Evolutionary conservation across 2,888 invertebrate genomes (phyloP).

Genomic region (Synanthedon vespiformis): DNA sequence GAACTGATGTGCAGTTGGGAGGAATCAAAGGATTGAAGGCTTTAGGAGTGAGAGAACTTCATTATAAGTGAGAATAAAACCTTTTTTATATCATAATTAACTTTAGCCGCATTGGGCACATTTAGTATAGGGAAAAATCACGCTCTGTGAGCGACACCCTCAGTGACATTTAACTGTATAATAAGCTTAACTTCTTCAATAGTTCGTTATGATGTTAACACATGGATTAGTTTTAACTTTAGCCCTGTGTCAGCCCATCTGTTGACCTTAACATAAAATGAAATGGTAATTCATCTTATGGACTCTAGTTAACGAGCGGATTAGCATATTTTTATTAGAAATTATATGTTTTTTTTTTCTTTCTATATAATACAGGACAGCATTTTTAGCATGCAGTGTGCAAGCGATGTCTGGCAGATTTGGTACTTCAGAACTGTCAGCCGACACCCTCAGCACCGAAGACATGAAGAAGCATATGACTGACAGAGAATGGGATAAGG

Average conservation of each 20-base stretch:
- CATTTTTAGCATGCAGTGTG: conserved; percentile 94
- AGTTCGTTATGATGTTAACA: no score
- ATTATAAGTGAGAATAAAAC: conserved; percentile 53
- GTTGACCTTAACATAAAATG: no score
- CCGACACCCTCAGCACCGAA: conserved; percentile 92
- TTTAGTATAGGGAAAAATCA: no score
- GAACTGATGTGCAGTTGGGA: conserved; percentile 80
- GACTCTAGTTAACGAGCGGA: no score
- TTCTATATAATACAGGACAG: conserved; percentile 76
- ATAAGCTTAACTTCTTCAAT: no score
- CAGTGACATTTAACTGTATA: no score
- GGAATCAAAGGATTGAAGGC: conserved; percentile 90
- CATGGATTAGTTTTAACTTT: no score
- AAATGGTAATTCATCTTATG: no score
- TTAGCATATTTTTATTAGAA: not conserved
- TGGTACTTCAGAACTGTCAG: conserved; percentile 84
- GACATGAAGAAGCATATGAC: conserved; percentile 95
- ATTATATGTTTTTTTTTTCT: not conserved
- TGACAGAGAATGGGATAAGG: conserved; percentile 92
- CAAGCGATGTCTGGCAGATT: conserved; percentile 88
- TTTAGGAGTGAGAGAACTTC: conserved; percentile 59
- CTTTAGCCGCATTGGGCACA: no score
- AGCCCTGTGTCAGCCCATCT: no score
- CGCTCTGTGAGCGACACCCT: no score
- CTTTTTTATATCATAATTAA: not conserved